Conservation (phyloP, 2,113 vertebrate genomes). For the Brienomyrus longianalis region DNA sequence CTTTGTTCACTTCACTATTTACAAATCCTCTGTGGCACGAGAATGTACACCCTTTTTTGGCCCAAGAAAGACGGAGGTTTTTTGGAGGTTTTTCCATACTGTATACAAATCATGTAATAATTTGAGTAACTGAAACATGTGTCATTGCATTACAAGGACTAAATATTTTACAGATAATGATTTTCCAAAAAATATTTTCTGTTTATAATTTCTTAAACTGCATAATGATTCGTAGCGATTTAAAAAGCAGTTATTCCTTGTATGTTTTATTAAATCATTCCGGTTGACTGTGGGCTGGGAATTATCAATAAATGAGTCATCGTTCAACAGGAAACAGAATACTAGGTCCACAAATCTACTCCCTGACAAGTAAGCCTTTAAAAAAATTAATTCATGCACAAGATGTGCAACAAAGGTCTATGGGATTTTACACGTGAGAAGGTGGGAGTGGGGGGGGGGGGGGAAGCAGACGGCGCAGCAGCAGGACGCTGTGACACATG, state of each 20-base stretch:
- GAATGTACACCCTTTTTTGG: background rate
- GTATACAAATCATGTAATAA: background rate
- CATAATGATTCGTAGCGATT: background rate
- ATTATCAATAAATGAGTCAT: background rate
- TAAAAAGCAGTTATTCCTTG: background rate
- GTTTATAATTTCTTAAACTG: background rate
- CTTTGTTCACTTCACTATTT: background rate
- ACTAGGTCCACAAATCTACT: background rate
- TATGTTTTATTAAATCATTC: background rate
- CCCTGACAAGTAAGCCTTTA: background rate
- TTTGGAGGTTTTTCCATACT: background rate
- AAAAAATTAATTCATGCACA: background rate
- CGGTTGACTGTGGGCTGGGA: background rate
- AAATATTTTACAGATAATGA: background rate
- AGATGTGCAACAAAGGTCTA: constrained; percentile 7
- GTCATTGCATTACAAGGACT: background rate
- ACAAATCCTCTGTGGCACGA: background rate
- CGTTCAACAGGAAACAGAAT: background rate
- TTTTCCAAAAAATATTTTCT: background rate
- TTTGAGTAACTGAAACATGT: background rate
- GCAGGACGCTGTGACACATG: background rate
- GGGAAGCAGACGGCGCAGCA: background rate
- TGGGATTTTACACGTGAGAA: constrained; percentile 2
- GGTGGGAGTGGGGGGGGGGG: background rate
- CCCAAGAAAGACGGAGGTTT: background rate